Base-by-base conservation (phyloP, 2,888 invertebrate species). In the Leucozona laternaria region DNA sequence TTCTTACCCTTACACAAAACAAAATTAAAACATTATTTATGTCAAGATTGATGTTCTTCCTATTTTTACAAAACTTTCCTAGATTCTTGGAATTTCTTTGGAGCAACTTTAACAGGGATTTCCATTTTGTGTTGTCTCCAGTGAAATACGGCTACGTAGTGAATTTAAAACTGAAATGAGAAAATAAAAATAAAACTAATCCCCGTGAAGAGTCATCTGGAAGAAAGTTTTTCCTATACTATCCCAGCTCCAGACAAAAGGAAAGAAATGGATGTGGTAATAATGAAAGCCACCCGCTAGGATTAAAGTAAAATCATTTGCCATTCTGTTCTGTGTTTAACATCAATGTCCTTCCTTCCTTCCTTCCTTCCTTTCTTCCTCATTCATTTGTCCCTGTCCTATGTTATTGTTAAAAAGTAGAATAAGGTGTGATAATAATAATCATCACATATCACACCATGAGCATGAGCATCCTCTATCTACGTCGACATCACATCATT, bases 401-500 rank as follows among this genome's bases (percentile, higher is more conserved):
- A 15, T 25, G 15, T 58, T 68, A 28, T 43, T 28, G 20, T 48
- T 8, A 34, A 8, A 48, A 34, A 53, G 8, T 20, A 43, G 45
- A 62, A 55, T 43, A 79, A 84, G 83, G 79, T 83, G 79, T 79
- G 79, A 84, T 75, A 55, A 79, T 75, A 45, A 84, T 71, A 84
- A 84, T 84, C 83, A 79, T 83, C 79, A 75, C 79, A 84, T 64
- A 75, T 75, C 83, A 75, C 83, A 70, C 70, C 62, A 55, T 25
- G 22, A 68, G 37, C 48, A 68, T 34, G 22, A 68, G 34, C 25
- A 57, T n/a, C 37, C 66, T 28, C 6, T 48, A 2, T 53, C 45
- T 17, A 17, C 20, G 31, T 15, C 48, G 20, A 25, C 57, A 79
- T 60, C 68, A 40, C 53, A 58, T 73, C 50, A 70, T 64, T 37